These are phyloP conservation scores for Apodemus speciosus DNA, from an alignment of 2,113 vertebrate species.

Conservation along the genomic window DNA sequence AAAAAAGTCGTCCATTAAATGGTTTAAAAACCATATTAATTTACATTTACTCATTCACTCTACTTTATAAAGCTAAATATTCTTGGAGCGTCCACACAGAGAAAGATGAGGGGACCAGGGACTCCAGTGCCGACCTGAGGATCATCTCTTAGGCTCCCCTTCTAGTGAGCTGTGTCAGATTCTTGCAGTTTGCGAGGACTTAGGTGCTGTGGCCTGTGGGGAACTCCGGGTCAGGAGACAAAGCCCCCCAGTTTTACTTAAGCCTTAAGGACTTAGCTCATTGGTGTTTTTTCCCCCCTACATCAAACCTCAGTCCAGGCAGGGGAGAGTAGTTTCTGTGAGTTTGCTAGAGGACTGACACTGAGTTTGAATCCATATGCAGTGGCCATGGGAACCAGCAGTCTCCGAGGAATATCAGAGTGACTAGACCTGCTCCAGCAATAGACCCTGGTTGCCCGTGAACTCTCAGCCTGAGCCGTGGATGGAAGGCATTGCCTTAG, in stretches of 20 bases:
- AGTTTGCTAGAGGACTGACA: not conserved
- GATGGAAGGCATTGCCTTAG: not conserved
- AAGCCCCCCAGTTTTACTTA: not conserved
- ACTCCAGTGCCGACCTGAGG: not conserved
- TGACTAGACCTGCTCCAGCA: not conserved
- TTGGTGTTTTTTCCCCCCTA: not conserved
- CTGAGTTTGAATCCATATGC: not conserved
- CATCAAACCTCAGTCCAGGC: not conserved
- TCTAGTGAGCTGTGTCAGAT: not conserved
- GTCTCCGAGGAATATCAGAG: not conserved
- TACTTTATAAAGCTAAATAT: not conserved
- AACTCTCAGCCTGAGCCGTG: not conserved
- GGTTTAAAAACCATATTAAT: not conserved
- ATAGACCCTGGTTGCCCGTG: not conserved
- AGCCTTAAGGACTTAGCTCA: not conserved
- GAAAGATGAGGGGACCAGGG: not conserved
- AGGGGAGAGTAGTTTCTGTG: not conserved
- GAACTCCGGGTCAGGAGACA: not conserved
- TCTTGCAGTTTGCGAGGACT: not conserved
- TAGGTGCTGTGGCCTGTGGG: not conserved
- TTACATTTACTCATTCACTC: not conserved
- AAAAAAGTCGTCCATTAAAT: not conserved
- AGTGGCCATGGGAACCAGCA: not conserved
- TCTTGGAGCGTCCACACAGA: not conserved
- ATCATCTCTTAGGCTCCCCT: not conserved